Evolutionary conservation across 1,140 invertebrate genomes (phyloP).

Genomic region (Megathymus violae): DNA sequence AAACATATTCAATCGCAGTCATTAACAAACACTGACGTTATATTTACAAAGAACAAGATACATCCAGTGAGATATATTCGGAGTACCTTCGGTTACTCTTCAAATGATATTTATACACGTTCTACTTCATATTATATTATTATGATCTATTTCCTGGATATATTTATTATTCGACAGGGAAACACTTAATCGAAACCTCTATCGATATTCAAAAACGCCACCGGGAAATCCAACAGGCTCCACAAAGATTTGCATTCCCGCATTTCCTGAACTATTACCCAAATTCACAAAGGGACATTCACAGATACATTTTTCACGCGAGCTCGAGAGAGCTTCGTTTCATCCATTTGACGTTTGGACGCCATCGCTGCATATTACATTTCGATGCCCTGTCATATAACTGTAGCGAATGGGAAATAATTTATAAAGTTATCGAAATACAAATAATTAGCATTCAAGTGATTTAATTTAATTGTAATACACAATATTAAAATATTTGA

Average conservation of each 20-base stretch:
- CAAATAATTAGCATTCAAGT: no score
- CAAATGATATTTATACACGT: no score
- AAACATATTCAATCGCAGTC: no score
- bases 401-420: background rate
- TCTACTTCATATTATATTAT: no score
- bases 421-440: no score
- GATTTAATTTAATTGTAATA: no score
- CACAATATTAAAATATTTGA: no score
- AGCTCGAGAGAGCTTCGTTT: slow-evolving; percentile 26
- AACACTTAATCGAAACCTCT: slow-evolving; percentile 3
- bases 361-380: slow-evolving; percentile 26
- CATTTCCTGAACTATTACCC: slow-evolving; percentile 19
- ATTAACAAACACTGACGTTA: no score
- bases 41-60: no score
- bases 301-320: slow-evolving; percentile 30
- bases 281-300: slow-evolving; percentile 33
- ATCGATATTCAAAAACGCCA: background rate
- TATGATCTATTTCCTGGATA: background rate
- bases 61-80: no score
- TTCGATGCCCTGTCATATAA: background rate
- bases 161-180: background rate
- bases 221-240: slow-evolving; percentile 1
- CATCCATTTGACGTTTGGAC: slow-evolving; percentile 31
- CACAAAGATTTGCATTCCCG: slow-evolving; percentile 15
- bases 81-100: no score